Base-by-base conservation (phyloP, 2,113 vertebrate species). In the Ctenodactylus gundi region DNA sequence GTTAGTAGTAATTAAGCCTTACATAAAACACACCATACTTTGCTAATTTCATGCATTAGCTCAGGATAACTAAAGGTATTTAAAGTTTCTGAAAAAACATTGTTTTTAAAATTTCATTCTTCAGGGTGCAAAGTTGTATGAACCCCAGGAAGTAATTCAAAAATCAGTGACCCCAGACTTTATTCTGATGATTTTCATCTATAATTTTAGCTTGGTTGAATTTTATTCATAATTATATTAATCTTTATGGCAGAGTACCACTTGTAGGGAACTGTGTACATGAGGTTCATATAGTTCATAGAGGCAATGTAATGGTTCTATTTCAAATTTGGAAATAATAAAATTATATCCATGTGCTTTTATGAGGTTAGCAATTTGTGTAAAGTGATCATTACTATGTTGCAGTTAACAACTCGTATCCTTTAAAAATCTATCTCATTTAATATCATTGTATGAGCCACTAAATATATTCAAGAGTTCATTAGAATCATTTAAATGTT, bases 371-470 rank as follows among this genome's bases (percentile, higher is more conserved):
- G 68, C 57, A 91, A 81, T 72, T 92, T 92, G 73, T 65, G 18
- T 92, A 72, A 93, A 96, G 85, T 92, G 29, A 88, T 95, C 62
- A 90, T 92, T 92, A 88, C 64, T 72, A 72, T 86, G 78, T 89
- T 86, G 53, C 70, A 39, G 75, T 86, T 97, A 96, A 93, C 36
- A 93, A 49, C 88, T 83, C 84, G 90, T 76, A 95, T 64, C 65
- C 53, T 65, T 97, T 93, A 86, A 96, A 93, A 97, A 92, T 17
- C 36, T 88, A 83, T 95, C 88, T 93, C 62, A 92, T 94, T 94
- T 95, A 95, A 97, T 93, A 70, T 90, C 41, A 87, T 75, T 93
- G 94, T 94, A 96, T 96, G 93, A 96, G 23, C 73, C 85, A 95
- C 91, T 94, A 94, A 94, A 95, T 96, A 94, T 76, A 93, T 83